Evolutionary conservation across 2,888 invertebrate genomes (phyloP).

Genomic region (Hoplodrina blanda): DNA sequence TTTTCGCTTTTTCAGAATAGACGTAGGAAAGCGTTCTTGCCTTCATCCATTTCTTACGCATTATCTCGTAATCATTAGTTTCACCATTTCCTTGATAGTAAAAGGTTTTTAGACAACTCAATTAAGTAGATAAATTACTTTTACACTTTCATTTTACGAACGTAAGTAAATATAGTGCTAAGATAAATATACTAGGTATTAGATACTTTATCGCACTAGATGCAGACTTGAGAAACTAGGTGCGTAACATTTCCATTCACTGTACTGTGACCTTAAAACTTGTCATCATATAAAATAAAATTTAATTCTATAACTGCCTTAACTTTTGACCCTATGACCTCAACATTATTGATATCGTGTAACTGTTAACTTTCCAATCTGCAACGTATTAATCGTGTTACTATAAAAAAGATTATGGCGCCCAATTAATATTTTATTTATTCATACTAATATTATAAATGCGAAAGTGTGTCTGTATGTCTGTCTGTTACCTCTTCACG

Average conservation of each 20-base stretch:
- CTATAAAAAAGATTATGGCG: neutral
- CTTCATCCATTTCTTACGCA: conserved; percentile 87
- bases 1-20: conserved; percentile 88
- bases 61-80: conserved; percentile 89
- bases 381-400: conserved; percentile 8
- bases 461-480: too few species aligned
- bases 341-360: neutral
- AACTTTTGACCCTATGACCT: conserved; percentile 3
- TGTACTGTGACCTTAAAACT: neutral
- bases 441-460: too few species aligned
- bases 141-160: conserved; percentile 63
- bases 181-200: neutral
- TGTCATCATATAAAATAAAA: neutral
- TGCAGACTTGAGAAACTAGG: neutral
- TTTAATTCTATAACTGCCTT: conserved; percentile 1
- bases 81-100: conserved; percentile 82
- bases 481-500: too few species aligned
- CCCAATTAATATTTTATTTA: conserved; percentile 1
- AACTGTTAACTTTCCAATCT: conserved; percentile 16
- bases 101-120: conserved; percentile 83
- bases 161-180: conserved; percentile 22
- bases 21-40: conserved; percentile 85
- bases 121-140: conserved; percentile 77
- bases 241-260: neutral
- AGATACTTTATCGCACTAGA: neutral